Evolutionary conservation across 2,888 invertebrate species (phyloP).

Genomic region (Nomada fucata): DNA sequence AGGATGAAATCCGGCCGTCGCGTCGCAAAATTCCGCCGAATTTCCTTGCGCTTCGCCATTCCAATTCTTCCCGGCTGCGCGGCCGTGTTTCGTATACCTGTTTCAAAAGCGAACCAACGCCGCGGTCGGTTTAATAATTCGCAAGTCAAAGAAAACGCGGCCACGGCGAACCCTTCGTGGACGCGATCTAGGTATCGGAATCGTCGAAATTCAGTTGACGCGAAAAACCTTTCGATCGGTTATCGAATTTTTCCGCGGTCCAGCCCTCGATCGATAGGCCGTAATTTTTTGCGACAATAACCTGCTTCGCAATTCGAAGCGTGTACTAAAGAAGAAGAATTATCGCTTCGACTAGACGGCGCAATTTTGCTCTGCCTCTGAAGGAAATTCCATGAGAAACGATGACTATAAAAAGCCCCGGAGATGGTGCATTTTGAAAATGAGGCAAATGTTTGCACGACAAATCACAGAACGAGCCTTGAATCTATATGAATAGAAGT

Average conservation of each 20-base stretch:
- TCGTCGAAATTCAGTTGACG: conserved; percentile 54
- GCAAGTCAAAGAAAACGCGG: conserved; percentile 42
- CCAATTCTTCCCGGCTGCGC: conserved; percentile 19
- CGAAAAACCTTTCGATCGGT: conserved; percentile 13
- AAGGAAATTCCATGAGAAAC: conserved; percentile 23
- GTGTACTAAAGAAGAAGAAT: not conserved
- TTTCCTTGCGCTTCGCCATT: conserved; percentile 12
- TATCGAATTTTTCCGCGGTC: too few species aligned
- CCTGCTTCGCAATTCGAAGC: not conserved
- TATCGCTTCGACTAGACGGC: not conserved
- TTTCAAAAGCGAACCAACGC: conserved; percentile 44
- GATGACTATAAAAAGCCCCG: conserved; percentile 26
- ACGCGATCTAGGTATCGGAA: conserved; percentile 49
- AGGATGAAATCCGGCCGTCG: conserved; percentile 34
- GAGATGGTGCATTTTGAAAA: conserved; percentile 36
- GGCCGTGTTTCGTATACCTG: conserved; percentile 29
- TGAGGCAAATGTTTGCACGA: conserved; percentile 51
- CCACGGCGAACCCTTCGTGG: conserved; percentile 1
- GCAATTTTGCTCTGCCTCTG: conserved; percentile 7
- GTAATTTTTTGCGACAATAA: conserved; percentile 7
- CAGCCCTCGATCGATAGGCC: too few species aligned
- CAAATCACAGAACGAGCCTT: conserved; percentile 44
- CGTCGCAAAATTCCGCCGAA: conserved; percentile 32
- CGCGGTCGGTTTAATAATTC: conserved; percentile 54
- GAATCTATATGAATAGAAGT: conserved; percentile 54